A percentile compares a stretch with the other conserved stretches of the same genome.
Conservation (phyloP, 2,113 vertebrate species). For the Hydrochoerus hydrochaeris region DNA sequence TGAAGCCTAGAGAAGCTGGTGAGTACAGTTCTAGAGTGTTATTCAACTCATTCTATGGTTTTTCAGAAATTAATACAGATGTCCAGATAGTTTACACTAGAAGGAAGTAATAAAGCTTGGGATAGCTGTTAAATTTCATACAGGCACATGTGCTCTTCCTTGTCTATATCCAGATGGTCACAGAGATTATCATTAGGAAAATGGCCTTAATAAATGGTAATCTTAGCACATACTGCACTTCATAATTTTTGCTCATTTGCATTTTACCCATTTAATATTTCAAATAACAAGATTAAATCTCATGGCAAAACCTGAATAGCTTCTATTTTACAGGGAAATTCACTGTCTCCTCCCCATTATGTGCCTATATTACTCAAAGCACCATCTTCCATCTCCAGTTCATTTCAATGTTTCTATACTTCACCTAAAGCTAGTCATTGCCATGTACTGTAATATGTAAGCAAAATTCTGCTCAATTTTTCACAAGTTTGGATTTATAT, state of each 20-base stretch:
- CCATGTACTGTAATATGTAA: neutral
- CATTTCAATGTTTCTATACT: neutral
- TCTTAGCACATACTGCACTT: neutral
- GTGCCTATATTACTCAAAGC: neutral
- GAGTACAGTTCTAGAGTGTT: neutral
- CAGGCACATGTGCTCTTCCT: neutral
- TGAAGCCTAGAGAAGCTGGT: neutral
- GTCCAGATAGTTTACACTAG: neutral
- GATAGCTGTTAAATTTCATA: neutral
- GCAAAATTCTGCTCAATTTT: neutral
- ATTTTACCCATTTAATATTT: neutral
- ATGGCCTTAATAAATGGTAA: neutral
- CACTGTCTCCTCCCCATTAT: neutral
- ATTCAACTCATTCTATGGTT: neutral
- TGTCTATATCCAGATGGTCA: neutral
- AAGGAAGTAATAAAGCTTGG: neutral
- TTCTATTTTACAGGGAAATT: neutral
- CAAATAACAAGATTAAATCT: neutral
- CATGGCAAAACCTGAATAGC: neutral
- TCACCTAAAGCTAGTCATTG: neutral
- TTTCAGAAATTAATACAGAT: neutral
- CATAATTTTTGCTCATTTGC: neutral
- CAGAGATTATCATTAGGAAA: neutral
- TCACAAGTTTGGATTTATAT: neutral
- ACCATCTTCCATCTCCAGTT: neutral